phyloP scores from a whole-genome alignment of 2,113 vertebrate genomes.

The Cynoglossus semilaevis region DNA sequence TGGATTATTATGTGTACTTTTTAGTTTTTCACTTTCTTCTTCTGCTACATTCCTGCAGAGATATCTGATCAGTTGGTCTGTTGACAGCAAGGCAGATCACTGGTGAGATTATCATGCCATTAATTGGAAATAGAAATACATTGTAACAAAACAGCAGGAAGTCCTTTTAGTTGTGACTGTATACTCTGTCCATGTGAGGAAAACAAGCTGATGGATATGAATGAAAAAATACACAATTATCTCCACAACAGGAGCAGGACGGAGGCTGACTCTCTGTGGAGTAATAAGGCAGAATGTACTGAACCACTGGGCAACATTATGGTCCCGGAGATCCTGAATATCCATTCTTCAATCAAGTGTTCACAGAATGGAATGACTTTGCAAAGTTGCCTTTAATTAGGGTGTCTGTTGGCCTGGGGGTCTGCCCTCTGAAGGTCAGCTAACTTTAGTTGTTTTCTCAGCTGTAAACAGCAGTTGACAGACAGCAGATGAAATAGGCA shows the following conservation, averaged over 20 bases:
- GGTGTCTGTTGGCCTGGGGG: constrained; percentile 39
- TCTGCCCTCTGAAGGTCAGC: constrained; percentile 60
- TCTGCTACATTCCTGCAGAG: too few species aligned
- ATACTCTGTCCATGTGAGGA: background rate
- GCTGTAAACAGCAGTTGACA: constrained; percentile 38
- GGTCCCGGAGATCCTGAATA: background rate
- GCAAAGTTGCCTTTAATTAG: constrained; percentile 56
- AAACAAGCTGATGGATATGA: constrained; percentile 15
- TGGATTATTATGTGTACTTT: too few species aligned
- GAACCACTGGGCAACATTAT: constrained; percentile 6
- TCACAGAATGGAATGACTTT: constrained; percentile 48
- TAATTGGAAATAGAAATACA: too few species aligned
- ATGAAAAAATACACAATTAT: constrained; percentile 1
- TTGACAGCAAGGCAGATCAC: too few species aligned
- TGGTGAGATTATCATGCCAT: too few species aligned
- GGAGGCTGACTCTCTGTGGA: too few species aligned
- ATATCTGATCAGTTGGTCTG: too few species aligned
- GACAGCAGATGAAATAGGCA: constrained; percentile 41
- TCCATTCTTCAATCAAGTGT: constrained; percentile 26
- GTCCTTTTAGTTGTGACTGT: too few species aligned
- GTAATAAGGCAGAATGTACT: background rate
- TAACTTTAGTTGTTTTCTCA: constrained; percentile 43
- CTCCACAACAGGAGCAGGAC: too few species aligned
- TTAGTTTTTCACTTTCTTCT: too few species aligned
- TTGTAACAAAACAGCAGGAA: too few species aligned